These are phyloP conservation scores for Sphaeridia pumilis DNA, from an alignment of 2,888 invertebrate genomes.

Conservation along the genomic window DNA sequence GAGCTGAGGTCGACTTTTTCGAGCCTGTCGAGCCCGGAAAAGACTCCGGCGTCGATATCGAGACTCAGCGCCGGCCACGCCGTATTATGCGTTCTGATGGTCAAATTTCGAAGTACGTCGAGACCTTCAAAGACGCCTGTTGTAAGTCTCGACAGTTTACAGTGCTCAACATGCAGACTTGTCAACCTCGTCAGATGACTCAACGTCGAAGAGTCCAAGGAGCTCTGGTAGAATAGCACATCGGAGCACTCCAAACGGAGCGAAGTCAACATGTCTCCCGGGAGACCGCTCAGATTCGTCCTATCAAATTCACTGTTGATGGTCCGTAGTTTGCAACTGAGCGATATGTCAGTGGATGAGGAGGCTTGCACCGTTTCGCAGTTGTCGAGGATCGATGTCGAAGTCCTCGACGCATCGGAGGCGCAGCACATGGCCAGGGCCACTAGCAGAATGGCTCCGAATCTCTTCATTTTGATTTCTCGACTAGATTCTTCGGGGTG, in stretches of 20 bases:
- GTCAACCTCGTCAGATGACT: slow-evolving; percentile 66
- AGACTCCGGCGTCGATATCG: slow-evolving; percentile 64
- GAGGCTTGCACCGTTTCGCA: slow-evolving; percentile 1
- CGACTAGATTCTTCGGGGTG: neutral
- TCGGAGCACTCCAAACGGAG: slow-evolving; percentile 67
- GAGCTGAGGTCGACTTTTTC: slow-evolving; percentile 73
- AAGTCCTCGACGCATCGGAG: neutral
- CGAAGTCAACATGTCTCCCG: slow-evolving; percentile 63
- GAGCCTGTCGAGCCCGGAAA: slow-evolving; percentile 56
- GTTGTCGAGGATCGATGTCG: slow-evolving; percentile 3
- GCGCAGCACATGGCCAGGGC: neutral
- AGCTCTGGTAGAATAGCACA: slow-evolving; percentile 65
- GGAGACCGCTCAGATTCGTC: slow-evolving; percentile 76
- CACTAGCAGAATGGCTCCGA: neutral
- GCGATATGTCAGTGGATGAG: slow-evolving; percentile 50
- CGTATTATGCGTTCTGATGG: slow-evolving; percentile 70
- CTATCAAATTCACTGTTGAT: slow-evolving; percentile 79
- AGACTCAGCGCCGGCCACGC: slow-evolving; percentile 74
- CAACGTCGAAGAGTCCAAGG: slow-evolving; percentile 55
- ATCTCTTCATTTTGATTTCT: neutral
- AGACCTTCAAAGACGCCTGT: slow-evolving; percentile 66
- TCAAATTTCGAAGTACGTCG: slow-evolving; percentile 70
- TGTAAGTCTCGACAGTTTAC: slow-evolving; percentile 74
- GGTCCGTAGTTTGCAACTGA: slow-evolving; percentile 66
- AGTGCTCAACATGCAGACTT: slow-evolving; percentile 69